These are phyloP conservation scores for Halictus rubicundus DNA, from an alignment of 1,140 invertebrate species.

Conservation along the genomic window DNA sequence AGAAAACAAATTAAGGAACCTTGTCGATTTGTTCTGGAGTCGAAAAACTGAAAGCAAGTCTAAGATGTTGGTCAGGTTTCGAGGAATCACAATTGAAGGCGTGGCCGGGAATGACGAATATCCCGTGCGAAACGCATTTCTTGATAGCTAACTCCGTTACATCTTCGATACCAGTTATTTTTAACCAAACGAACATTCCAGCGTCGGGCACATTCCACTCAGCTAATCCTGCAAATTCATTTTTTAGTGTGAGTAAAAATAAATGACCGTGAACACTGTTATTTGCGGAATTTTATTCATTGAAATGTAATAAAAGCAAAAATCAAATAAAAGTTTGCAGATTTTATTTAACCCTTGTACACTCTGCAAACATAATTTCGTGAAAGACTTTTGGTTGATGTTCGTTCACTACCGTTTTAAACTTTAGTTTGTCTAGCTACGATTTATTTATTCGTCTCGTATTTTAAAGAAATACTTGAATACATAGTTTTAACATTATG, in stretches of 20 bases:
- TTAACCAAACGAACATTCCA: conserved; percentile 85
- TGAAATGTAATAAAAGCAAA: no score
- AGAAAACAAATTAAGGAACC: conserved; percentile 64
- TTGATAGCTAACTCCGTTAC: conserved; percentile 79
- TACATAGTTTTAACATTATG: no score
- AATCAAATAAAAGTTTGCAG: no score
- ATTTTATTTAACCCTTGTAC: no score
- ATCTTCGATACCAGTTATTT: conserved; percentile 78
- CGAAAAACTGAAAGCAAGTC: conserved; percentile 81
- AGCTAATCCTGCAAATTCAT: conserved; percentile 77
- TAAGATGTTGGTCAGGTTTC: conserved; percentile 77
- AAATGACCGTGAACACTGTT: no score
- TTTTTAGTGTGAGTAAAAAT: neutral
- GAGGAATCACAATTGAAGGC: conserved; percentile 77
- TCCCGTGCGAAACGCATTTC: conserved; percentile 76
- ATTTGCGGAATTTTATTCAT: no score
- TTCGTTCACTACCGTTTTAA: no score
- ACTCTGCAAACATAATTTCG: no score
- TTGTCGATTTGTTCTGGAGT: conserved; percentile 80
- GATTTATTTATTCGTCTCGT: no score
- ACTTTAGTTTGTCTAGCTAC: no score
- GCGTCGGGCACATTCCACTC: conserved; percentile 82
- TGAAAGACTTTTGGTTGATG: no score
- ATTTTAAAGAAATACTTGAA: no score
- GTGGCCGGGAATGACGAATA: conserved; percentile 81